phyloP scores from a whole-genome alignment of 1,140 invertebrate species.

The Bicyclus anynana region DNA sequence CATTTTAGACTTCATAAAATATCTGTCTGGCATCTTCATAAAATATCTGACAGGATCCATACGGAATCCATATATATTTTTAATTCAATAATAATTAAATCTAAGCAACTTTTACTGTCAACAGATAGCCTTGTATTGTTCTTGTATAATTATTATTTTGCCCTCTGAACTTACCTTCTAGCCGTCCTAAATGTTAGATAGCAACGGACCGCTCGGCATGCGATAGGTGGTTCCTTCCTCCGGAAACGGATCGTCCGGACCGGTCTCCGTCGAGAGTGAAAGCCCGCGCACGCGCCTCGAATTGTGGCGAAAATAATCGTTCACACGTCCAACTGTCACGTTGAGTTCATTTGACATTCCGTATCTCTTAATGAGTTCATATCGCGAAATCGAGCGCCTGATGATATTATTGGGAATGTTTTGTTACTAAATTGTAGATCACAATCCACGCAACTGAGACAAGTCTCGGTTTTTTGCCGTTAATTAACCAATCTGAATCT shows the following conservation, averaged over 20 bases:
- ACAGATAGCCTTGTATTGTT: too few species aligned
- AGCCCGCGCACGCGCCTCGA: constrained; percentile 25
- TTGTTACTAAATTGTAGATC: too few species aligned
- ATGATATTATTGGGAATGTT: background rate
- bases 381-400: background rate
- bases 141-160: too few species aligned
- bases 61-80: too few species aligned
- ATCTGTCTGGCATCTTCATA: too few species aligned
- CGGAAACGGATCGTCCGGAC: constrained; percentile 30
- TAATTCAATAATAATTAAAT: too few species aligned
- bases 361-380: background rate
- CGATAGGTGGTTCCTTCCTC: constrained; percentile 20
- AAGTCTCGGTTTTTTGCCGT: too few species aligned
- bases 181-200: constrained; percentile 6
- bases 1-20: too few species aligned
- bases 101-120: too few species aligned
- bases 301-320: constrained; percentile 14
- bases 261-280: constrained; percentile 47
- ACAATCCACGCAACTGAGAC: too few species aligned
- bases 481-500: too few species aligned
- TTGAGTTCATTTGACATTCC: background rate
- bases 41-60: too few species aligned
- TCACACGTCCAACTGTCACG: constrained; percentile 1
- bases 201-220: constrained; percentile 12
- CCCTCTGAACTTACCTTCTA: background rate